Evolutionary conservation across 2,797 vertebrate species (phyloP), one percentile per base, ranked within the genome.

Genomic region (Xyrichtys novacula): DNA sequence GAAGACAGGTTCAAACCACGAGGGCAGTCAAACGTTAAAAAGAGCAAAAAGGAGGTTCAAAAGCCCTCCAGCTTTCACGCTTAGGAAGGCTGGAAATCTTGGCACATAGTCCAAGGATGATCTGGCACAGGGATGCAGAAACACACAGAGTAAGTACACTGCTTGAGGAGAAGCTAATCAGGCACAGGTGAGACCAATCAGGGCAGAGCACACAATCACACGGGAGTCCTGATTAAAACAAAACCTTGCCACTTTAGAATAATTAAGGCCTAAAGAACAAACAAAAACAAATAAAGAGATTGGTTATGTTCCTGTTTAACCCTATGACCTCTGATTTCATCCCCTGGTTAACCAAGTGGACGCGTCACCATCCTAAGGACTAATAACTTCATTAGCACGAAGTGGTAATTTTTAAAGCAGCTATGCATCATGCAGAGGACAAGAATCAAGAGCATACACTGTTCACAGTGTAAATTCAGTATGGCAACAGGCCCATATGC

Each of bases 401-500:
- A 44, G 7, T 22, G 42, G 31, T 12, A 16, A 60, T 54, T 19
- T 15, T 16, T 39, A 62, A 49, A 29, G 68, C 25, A 23, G 25
- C 40, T 2, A 31, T 64, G 46, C 20, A 32, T 65, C 46, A 62
- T 32, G 19, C 19, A 22, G 48, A 63, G 50, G 65, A 44, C 19
- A 26, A 64, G 55, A 46, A 29, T 56, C 53, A 68, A 42, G 56
- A 59, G 74, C 52, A 56, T 46, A 34, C 29, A 16, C 39, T 64
- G 63, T 49, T 60, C 66, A 6, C 26, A n/a, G 2, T 77, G 68
- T 72, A 65, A 60, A 73, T 79, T 75, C 34, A 61, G 61, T 15
- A 73, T 60, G 55, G 84, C 81, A 71, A 58, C 71, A 40, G 52
- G 76, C 52, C 68, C 47, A 23, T 71, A 36, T 74, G 77, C 71